Evolutionary conservation across 2,888 invertebrate species (phyloP), one percentile per base, ranked within the genome.

Genomic region (Habrosyne pyritoides): DNA sequence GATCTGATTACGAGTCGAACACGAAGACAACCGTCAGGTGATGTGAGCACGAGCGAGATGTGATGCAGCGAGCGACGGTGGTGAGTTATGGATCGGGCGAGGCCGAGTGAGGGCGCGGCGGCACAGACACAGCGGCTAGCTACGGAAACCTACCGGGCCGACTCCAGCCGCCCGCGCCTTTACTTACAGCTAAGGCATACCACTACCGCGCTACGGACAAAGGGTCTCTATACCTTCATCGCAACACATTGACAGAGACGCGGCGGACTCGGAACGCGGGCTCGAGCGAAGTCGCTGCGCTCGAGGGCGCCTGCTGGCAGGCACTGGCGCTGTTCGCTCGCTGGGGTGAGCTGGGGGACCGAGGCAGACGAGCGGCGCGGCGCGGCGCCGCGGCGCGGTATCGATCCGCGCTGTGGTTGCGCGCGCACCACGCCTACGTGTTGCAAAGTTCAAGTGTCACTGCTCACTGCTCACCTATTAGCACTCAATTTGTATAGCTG

Each of bases 191-290:
- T 86, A 88, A 76, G 77, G 75, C 84, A 82, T 84, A 85, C 79
- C 81, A 82, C 86, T 89, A 89, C 74, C 82, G 83, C 86, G 79
- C 87, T 89, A 89, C 78, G 77, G 79, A 75, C 74, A 77, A 76
- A 78, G 83, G 81, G 78, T 71, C 75, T 78, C 80, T 81, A 73
- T 91, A 91, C 91, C 91, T 91, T 89, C 91, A 91, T 91, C 81
- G 89, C 90, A 89, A 91, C 89, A 82, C 79, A 42, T 12, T 79
- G 75, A 66, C 69, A 61, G 77, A 65, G 77, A 66, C 72, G 75
- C 75, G 71, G 75, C 67, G 69, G 63, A 65, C 57, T 69, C 73
- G 74, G 69, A 63, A 67, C 66, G 75, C 75, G 74, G 70, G 63
- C 63, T 70, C 76, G 75, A 71, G 73, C 66, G 66, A 67, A 55